Conservation (phyloP, 2,888 invertebrate genomes). For the Zele albiditarsus region DNA sequence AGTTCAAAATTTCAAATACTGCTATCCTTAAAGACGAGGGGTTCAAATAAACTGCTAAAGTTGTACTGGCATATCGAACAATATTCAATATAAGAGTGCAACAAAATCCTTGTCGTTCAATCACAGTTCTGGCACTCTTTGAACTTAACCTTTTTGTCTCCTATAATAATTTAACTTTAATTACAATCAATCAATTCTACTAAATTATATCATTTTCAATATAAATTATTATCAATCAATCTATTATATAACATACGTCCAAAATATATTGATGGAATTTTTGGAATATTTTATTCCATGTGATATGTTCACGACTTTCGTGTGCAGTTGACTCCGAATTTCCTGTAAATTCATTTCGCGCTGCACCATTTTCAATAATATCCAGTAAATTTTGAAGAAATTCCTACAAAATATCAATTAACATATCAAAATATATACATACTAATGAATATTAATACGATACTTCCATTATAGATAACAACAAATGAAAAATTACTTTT, state of each 20-base stretch:
- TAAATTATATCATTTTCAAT: background rate
- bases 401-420: constrained; percentile 53
- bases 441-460: background rate
- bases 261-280: constrained; percentile 29
- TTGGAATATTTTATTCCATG: constrained; percentile 22
- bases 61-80: constrained; percentile 42
- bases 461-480: background rate
- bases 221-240: background rate
- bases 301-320: background rate
- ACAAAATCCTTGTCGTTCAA: constrained; percentile 70
- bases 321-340: constrained; percentile 47
- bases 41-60: constrained; percentile 49
- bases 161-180: constrained; percentile 61
- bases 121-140: constrained; percentile 69
- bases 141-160: constrained; percentile 64
- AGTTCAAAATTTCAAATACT: constrained; percentile 60
- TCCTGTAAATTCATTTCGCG: constrained; percentile 54
- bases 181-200: background rate
- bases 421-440: constrained; percentile 1
- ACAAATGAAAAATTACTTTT: constrained; percentile 50
- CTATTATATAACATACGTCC: constrained; percentile 4
- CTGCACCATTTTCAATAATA: constrained; percentile 52
- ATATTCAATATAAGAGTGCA: constrained; percentile 46
- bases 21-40: constrained; percentile 54
- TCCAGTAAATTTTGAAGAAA: constrained; percentile 54